These are phyloP conservation scores for Rhodophaea formosa DNA, from an alignment of 2,888 invertebrate species.

Conservation along the genomic window DNA sequence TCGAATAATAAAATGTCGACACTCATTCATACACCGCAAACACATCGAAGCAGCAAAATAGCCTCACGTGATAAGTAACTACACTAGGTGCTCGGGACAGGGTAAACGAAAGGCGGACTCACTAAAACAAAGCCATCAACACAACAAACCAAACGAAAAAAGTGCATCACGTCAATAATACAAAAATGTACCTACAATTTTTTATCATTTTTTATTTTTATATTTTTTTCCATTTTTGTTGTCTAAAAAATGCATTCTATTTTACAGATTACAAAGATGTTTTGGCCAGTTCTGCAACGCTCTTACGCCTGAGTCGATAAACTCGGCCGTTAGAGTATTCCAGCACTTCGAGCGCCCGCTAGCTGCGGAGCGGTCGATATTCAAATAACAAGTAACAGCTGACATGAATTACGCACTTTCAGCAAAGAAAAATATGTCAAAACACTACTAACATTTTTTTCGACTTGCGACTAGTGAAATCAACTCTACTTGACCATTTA, in stretches of 20 bases:
- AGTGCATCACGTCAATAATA: conserved; percentile 75
- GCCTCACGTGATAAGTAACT: conserved; percentile 37
- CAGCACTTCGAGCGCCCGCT: conserved; percentile 47
- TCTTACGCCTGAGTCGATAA: conserved; percentile 50
- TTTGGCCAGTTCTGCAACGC: conserved; percentile 60
- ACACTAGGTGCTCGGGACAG: conserved; percentile 64
- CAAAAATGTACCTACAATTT: conserved; percentile 62
- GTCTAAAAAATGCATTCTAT: conserved; percentile 71
- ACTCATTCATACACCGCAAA: conserved; percentile 22
- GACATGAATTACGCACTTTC: conserved; percentile 82
- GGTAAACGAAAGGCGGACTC: conserved; percentile 57
- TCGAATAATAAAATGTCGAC: conserved; percentile 19
- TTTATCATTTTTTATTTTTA: conserved; percentile 56
- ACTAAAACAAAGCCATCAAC: conserved; percentile 76
- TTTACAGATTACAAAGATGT: conserved; percentile 64
- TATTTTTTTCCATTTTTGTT: conserved; percentile 52
- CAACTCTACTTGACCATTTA: conserved; percentile 81
- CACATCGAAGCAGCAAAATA: conserved; percentile 29
- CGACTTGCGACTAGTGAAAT: conserved; percentile 82
- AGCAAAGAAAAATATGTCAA: conserved; percentile 83
- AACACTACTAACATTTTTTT: conserved; percentile 81
- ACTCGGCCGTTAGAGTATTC: conserved; percentile 65
- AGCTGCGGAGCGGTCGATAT: conserved; percentile 44
- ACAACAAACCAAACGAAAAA: conserved; percentile 67
- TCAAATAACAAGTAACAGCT: conserved; percentile 73